Percentiles rank a stretch among this genome's conserved stretches.
Conservation (phyloP, 2,888 invertebrate genomes). For the Troglohyphantes excavatus region DNA sequence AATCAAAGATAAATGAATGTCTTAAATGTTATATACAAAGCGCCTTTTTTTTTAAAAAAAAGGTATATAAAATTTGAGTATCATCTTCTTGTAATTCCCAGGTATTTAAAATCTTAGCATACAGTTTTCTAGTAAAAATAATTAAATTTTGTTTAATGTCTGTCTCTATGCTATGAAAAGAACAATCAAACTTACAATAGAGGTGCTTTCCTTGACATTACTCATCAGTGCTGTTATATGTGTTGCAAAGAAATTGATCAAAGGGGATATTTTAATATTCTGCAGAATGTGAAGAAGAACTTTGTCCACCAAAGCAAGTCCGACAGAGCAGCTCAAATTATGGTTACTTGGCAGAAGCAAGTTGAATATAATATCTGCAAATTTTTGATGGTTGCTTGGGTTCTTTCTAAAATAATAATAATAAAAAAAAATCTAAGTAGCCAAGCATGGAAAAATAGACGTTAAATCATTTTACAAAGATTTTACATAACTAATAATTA, state of each 20-base stretch:
- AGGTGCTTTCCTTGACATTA: conserved; percentile 37
- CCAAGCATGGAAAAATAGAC: too few relatives aligned
- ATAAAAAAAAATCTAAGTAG: not conserved
- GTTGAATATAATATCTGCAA: conserved; percentile 42
- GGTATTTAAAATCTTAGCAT: too few relatives aligned
- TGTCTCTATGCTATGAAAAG: too few relatives aligned
- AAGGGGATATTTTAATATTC: conserved; percentile 42
- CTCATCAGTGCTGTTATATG: conserved; percentile 40
- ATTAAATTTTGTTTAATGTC: too few relatives aligned
- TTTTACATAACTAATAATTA: too few relatives aligned
- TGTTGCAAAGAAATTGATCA: conserved; percentile 52
- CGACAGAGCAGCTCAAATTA: conserved; percentile 6
- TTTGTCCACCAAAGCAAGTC: conserved; percentile 41
- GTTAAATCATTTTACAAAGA: too few relatives aligned
- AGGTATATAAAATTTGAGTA: too few relatives aligned
- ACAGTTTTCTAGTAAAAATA: too few relatives aligned
- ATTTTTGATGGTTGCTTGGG: conserved; percentile 33
- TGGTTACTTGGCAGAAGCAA: conserved; percentile 12
- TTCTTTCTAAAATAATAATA: conserved; percentile 18
- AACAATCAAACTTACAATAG: conserved; percentile 26
- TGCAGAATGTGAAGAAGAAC: conserved; percentile 43
- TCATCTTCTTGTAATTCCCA: too few relatives aligned
- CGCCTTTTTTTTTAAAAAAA: too few relatives aligned
- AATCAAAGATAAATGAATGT: too few relatives aligned
- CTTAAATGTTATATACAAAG: too few relatives aligned